Evolutionary conservation across 1,140 invertebrate species (phyloP).

Genomic region (Brachionus paranguensis): DNA sequence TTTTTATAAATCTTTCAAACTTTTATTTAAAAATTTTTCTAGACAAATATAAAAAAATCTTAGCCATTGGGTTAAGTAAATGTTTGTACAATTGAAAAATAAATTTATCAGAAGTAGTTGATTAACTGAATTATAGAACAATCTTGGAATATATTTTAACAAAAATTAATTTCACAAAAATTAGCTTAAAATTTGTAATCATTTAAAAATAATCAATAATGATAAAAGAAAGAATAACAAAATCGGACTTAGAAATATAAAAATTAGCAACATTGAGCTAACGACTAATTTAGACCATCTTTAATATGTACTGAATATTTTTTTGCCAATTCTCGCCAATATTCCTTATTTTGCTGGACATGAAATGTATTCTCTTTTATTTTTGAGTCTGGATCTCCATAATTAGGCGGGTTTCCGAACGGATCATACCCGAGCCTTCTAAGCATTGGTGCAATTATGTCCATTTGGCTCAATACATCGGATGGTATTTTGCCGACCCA

Average conservation of each 20-base stretch:
- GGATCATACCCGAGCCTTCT: constrained; percentile 83
- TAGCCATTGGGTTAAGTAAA: background rate
- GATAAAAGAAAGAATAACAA: background rate
- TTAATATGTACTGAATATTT: constrained; percentile 42
- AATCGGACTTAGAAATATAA: background rate
- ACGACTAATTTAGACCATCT: background rate
- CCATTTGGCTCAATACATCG: constrained; percentile 83
- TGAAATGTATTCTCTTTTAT: constrained; percentile 73
- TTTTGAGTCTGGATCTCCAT: constrained; percentile 75
- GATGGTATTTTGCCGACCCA: constrained; percentile 88
- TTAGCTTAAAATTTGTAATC: background rate
- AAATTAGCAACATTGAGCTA: background rate
- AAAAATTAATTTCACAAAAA: background rate
- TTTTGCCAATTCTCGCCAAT: constrained; percentile 54
- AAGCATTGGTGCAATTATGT: constrained; percentile 83
- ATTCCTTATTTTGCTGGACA: constrained; percentile 54
- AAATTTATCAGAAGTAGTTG: background rate
- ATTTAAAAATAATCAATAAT: background rate
- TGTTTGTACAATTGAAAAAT: background rate
- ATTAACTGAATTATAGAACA: background rate
- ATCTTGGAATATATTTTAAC: background rate
- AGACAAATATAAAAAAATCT: background rate
- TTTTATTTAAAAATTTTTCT: background rate
- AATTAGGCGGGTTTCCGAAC: constrained; percentile 82
- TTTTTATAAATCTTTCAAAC: too few species aligned